Evolutionary conservation across 2,888 invertebrate species (phyloP), one percentile per base, ranked within the genome.

Genomic region (Deilephila elpenor): DNA sequence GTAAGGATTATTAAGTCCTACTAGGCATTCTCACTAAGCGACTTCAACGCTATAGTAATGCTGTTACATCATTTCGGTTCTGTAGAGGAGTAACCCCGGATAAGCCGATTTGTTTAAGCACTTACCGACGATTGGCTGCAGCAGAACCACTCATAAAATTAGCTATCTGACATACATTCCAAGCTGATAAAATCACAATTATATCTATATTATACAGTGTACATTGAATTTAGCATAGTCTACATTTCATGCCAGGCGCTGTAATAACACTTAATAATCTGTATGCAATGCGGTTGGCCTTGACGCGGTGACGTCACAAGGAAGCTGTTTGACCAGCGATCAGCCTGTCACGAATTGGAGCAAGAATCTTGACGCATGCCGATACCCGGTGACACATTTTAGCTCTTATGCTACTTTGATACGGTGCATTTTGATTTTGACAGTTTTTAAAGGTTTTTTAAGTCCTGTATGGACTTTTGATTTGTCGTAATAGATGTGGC

Each of bases 261-360:
- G 75, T 76, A 77, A 73, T 72, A 75, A 77, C 78, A 76, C 78
- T 71, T 70, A 72, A 61, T 80, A 81, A 82, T 83, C 78, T 78
- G 78, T 60, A 51, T 59, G 84, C 81, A 86, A 88, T 88, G 87
- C 81, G 76, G 85, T 77, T 81, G 83, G 85, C 86, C 88, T 88
- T 88, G 82, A 71, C 20, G 34, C 20, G 73, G 71, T 88, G 85
- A 87, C 87, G 84, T 87, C 86, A 88, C 78, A 76, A 89, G 89
- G 89, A 89, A 89, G 87, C 85, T 78, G 81, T 79, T 80, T 84
- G 84, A 80, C 85, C 88, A 82, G 81, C 76, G 78, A 76, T 74
- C 76, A 75, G 76, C 82, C 83, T 79, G 82, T 84, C 84, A 85
- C 84, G 81, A 88, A 84, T 78, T 84, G 82, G 86, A 83, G 81